phyloP scores from a whole-genome alignment of 1,140 invertebrate species.

The Diploscapter pachys region DNA sequence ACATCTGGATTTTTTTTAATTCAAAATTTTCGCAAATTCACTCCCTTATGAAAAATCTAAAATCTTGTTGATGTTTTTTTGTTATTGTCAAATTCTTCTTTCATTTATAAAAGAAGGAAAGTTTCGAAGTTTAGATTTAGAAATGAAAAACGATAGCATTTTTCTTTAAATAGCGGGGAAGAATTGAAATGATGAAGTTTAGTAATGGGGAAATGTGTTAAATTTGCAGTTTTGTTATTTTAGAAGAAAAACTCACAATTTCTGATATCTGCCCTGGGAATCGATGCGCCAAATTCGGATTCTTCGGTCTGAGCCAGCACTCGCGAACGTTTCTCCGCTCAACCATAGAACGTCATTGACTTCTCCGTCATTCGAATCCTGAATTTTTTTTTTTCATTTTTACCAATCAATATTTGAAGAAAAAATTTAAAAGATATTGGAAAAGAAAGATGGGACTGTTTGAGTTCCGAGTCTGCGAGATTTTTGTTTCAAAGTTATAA shows the following conservation, averaged over 20 bases:
- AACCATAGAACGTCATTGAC: constrained; percentile 31
- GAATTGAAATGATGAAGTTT: too few relatives aligned
- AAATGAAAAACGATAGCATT: too few relatives aligned
- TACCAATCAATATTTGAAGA: not conserved
- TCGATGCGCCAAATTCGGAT: constrained; percentile 25
- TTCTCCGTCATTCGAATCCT: constrained; percentile 36
- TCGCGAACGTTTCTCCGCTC: constrained; percentile 26
- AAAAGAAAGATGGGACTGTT: not conserved
- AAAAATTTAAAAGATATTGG: constrained; percentile 10
- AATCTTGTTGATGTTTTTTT: too few relatives aligned
- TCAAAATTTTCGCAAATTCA: not conserved
- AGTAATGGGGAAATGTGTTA: not conserved
- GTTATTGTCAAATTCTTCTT: too few relatives aligned
- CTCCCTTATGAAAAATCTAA: not conserved
- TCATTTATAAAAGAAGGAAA: too few relatives aligned
- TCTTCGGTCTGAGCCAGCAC: constrained; percentile 23
- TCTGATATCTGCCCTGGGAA: constrained; percentile 16
- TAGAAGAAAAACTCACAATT: constrained; percentile 20
- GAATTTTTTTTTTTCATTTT: not conserved
- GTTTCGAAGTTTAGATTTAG: too few relatives aligned
- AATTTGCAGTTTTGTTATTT: not conserved
- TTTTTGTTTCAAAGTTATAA: too few relatives aligned
- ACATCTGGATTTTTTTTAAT: constrained; percentile 16
- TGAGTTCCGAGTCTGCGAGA: too few relatives aligned
- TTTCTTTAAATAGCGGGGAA: too few relatives aligned